Evolutionary conservation across 2,113 vertebrate species (phyloP), one percentile per base, ranked within the genome.

Genomic region (Melanostigma gelatinosum): DNA sequence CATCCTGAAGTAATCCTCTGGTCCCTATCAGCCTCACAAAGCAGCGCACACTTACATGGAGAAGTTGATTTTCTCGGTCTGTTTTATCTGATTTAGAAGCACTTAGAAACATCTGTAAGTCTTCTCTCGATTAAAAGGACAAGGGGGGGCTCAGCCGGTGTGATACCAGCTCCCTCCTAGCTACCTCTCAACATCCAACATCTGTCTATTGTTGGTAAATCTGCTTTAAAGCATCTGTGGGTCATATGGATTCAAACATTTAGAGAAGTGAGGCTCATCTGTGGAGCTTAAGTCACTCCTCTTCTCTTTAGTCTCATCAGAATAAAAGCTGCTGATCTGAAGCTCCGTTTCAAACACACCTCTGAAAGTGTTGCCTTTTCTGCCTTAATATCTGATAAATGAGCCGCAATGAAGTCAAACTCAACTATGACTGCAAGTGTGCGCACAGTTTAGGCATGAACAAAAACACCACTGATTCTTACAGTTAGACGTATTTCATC

Each of bases 121-220:
- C 86, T 86, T 88, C 85, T 70, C 85, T 73, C 82, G 79, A 91
- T 92, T 92, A 92, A 92, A 91, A 66, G 60, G 87, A 90, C 60
- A 12, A 32, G 34, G 54, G n/a, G 9, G 2, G 62, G 34, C 42
- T 87, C 70, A 72, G 48, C 75, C 27, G 34, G 89, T 88, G 85
- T 87, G 83, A 92, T 90, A 91, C 86, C 89, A 24, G 54, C 72
- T 50, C 60, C 63, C 72, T 38, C 40, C 27, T 24, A 67, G 68
- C 72, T 85, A 73, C 89, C 67, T 87, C 85, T 85, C 86, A 80
- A 75, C 87, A 83, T 83, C 79, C 84, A 88, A 92, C 93, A 93
- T 93, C 93, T 93, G 93, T 91, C 91, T 92, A 88, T 94, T 93
- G 91, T 94, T 90, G 87, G 67, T 84, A 92, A 94, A 94, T 94